A percentile compares a stretch with the other conserved stretches of the same genome.
phyloP scores from a whole-genome alignment of 2,113 vertebrate genomes.

The Ciconia boyciana region DNA sequence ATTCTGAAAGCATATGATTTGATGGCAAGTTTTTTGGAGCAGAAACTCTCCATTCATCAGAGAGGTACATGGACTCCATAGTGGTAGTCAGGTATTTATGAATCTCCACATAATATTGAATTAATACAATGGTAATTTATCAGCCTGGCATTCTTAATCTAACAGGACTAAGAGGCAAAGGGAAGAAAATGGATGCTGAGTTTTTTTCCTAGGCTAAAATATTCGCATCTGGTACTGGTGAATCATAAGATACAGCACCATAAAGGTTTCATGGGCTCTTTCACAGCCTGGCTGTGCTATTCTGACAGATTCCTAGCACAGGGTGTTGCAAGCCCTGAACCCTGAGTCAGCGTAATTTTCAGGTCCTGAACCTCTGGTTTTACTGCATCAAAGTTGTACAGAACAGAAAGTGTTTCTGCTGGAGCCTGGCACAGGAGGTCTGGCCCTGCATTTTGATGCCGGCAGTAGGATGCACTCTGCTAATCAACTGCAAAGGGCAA shows the following conservation, averaged over 20 bases:
- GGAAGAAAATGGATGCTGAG: background rate
- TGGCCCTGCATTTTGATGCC: background rate
- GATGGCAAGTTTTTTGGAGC: background rate
- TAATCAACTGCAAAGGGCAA: background rate
- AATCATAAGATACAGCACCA: background rate
- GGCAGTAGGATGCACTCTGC: background rate
- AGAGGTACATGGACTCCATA: background rate
- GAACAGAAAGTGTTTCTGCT: background rate
- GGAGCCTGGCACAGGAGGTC: background rate
- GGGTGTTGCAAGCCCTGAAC: background rate
- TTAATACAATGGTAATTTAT: slow-evolving; percentile 11
- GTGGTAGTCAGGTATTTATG: background rate
- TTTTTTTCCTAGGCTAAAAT: background rate
- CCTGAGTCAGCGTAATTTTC: background rate
- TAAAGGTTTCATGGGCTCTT: background rate
- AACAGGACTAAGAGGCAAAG: background rate
- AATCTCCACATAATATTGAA: background rate
- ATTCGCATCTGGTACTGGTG: background rate
- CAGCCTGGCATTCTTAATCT: background rate
- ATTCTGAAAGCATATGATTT: background rate
- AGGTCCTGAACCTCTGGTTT: background rate
- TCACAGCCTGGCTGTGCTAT: background rate
- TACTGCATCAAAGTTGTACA: background rate
- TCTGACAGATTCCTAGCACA: background rate
- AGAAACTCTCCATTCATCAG: slow-evolving; percentile 15